These are phyloP conservation scores for Mesodorylaimus sp. DNA, from an alignment of 2,888 invertebrate genomes.

Conservation along the genomic window DNA sequence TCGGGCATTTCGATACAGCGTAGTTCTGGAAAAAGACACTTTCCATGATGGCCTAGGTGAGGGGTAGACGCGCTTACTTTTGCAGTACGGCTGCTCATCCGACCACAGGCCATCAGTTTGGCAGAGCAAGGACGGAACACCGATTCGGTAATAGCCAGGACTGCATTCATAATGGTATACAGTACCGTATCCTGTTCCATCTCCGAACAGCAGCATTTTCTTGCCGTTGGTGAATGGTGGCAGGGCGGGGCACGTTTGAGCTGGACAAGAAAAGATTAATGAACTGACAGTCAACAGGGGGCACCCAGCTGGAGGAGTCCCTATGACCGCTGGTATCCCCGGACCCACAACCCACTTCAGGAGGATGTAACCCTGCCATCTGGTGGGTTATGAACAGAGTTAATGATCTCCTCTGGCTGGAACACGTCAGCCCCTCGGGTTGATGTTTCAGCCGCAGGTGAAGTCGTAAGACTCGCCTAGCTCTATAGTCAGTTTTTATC, in stretches of 20 bases:
- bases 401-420: too few species aligned
- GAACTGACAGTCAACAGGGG: too few species aligned
- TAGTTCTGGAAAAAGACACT: slow-evolving; percentile 17
- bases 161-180: slow-evolving; percentile 23
- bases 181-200: slow-evolving; percentile 27
- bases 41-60: neutral
- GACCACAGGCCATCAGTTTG: slow-evolving; percentile 80
- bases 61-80: slow-evolving; percentile 49
- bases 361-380: too few species aligned
- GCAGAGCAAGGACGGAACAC: slow-evolving; percentile 64
- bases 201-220: slow-evolving; percentile 23
- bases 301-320: too few species aligned
- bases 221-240: slow-evolving; percentile 23
- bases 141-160: slow-evolving; percentile 33
- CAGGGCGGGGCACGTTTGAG: slow-evolving; percentile 25
- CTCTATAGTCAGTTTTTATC: neutral
- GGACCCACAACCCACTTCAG: too few species aligned
- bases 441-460: neutral
- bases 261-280: slow-evolving; percentile 13
- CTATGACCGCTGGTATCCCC: too few species aligned
- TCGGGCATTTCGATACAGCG: slow-evolving; percentile 20
- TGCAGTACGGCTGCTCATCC: slow-evolving; percentile 71
- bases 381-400: too few species aligned
- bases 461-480: neutral
- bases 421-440: neutral